A percentile compares a stretch with the other conserved stretches of the same genome.
Conservation (phyloP, 2,113 vertebrate genomes). For the Haemorhous mexicanus region DNA sequence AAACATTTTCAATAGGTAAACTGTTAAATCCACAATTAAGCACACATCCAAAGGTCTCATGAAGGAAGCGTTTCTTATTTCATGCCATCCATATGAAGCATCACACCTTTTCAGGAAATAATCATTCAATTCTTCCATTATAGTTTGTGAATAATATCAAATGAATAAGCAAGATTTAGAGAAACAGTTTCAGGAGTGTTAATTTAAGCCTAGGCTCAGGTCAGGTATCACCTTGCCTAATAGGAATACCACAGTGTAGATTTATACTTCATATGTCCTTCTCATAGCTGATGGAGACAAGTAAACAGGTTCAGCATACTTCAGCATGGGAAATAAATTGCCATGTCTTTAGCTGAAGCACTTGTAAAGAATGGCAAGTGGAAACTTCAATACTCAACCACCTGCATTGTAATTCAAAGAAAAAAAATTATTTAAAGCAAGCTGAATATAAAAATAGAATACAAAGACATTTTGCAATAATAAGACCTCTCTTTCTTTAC, state of each 20-base stretch:
- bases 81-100: not conserved
- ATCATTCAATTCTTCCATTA: not conserved
- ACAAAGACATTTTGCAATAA: not conserved
- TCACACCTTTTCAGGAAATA: not conserved
- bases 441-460: not conserved
- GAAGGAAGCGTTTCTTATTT: not conserved
- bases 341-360: not conserved
- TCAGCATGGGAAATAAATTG: not conserved
- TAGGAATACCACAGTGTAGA: not conserved
- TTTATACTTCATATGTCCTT: not conserved
- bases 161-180: not conserved
- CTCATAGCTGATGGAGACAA: not conserved
- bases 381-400: not conserved
- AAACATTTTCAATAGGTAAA: not conserved
- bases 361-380: not conserved
- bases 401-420: not conserved
- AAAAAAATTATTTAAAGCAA: not conserved
- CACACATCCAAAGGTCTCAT: rapidly evolving
- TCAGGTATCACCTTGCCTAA: not conserved
- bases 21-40: not conserved
- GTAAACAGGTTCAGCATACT: not conserved
- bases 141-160: not conserved
- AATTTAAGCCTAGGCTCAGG: not conserved
- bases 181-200: not conserved
- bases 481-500: not conserved